These are phyloP conservation scores for Cryptotermes secundus DNA, from an alignment of 1,140 invertebrate genomes.

Conservation along the genomic window DNA sequence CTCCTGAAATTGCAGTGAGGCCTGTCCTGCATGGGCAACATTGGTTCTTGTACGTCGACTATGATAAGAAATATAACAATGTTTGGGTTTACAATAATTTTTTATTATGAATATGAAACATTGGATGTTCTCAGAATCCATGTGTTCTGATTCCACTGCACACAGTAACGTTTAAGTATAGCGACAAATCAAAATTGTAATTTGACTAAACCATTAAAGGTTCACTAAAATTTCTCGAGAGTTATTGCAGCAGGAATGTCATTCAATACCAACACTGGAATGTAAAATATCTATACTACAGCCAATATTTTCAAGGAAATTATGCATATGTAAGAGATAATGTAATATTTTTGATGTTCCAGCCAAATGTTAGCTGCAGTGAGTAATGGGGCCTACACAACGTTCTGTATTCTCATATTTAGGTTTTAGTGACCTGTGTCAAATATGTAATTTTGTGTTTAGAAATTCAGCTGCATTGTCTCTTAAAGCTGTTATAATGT, in stretches of 20 bases:
- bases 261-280: background rate
- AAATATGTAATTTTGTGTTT: too few relatives aligned
- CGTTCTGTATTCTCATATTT: too few relatives aligned
- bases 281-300: background rate
- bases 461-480: too few relatives aligned
- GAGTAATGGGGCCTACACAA: background rate
- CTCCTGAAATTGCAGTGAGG: too few relatives aligned
- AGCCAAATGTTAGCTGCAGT: background rate
- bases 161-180: background rate
- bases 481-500: too few relatives aligned
- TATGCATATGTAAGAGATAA: background rate
- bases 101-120: slow-evolving; percentile 2
- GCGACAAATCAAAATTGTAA: background rate
- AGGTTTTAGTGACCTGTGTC: too few relatives aligned
- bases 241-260: background rate
- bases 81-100: background rate
- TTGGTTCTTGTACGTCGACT: too few relatives aligned
- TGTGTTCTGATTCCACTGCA: background rate
- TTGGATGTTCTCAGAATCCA: background rate
- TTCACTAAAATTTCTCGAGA: background rate
- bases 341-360: background rate
- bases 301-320: background rate
- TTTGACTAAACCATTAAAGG: slow-evolving; percentile 4
- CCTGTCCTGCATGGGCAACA: too few relatives aligned
- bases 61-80: background rate